Base-by-base conservation (phyloP, 1,140 invertebrate species). In the Spodoptera frugiperda region DNA sequence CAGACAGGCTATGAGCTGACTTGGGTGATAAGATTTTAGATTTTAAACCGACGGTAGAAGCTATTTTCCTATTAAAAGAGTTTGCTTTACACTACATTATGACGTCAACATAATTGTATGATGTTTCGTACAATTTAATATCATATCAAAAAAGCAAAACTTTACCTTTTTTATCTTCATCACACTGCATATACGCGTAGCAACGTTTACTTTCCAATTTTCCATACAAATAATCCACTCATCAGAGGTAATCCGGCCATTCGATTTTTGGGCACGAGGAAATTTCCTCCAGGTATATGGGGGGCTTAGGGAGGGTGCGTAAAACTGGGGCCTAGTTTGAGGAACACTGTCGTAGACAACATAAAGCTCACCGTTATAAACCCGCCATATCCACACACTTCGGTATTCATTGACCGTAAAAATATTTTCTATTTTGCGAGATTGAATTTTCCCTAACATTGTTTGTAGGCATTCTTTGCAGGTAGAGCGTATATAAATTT, bases 361-460 rank as follows among this genome's bases (percentile, higher is more conserved):
- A 84, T 87, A 90, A 88, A 87, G 77, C 76, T 77, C 80, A 84
- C 82, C 77, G 84, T 89, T 86, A 87, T 84, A 86, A 77, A 59
- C 80, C 75, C 84, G 79, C 80, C 87, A 82, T 87, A 89, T 89
- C 83, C 87, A 91, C 88, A 89, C 88, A 89, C 88, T 91, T 91
- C 90, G 87, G 88, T 93, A 93, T 93, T 91, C 90, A 93, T 91
- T 91, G 91, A 90, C 91, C 90, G 90, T 93, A 93, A 91, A 92
- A 91, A 91, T 90, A 91, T 93, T 93, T 93, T 90, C 91, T 93
- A 90, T 93, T 93, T 90, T 91, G 90, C 80, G 87, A 93, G 90
- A 93, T 93, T 93, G 90, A 93, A 93, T 93, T 91, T 86, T 90
- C 84, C 77, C 86, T 90, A 91, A 91, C 91, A 89, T 91, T 93